Percentiles rank a stretch among this genome's conserved stretches.
Conservation (phyloP, 1,140 invertebrate species). For the Dinoponera quadriceps region DNA sequence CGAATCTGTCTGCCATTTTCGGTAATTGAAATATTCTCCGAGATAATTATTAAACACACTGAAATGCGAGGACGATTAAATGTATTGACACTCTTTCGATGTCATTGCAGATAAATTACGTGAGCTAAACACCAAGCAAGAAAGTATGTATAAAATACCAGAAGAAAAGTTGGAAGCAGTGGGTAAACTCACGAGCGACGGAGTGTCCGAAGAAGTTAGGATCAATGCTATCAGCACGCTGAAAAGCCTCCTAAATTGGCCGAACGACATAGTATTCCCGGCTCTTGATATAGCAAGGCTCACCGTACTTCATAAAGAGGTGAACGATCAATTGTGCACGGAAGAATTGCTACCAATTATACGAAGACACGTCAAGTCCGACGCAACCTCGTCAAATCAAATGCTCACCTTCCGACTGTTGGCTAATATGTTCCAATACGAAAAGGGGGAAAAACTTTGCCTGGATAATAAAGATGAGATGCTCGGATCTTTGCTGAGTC, state of each 20-base stretch:
- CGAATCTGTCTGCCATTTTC: slow-evolving; percentile 87
- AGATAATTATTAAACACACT: slow-evolving; percentile 45
- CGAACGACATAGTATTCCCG: slow-evolving; percentile 93
- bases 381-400: slow-evolving; percentile 89
- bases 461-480: slow-evolving; percentile 87
- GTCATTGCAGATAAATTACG: slow-evolving; percentile 86
- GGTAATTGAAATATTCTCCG: slow-evolving; percentile 83
- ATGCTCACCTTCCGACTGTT: slow-evolving; percentile 91
- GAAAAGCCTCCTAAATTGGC: slow-evolving; percentile 91
- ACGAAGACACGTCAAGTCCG: slow-evolving; percentile 79
- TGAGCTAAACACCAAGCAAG: slow-evolving; percentile 91
- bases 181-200: slow-evolving; percentile 86
- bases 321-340: slow-evolving; percentile 88
- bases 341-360: slow-evolving; percentile 82
- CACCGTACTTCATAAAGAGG: slow-evolving; percentile 88
- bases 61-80: not conserved
- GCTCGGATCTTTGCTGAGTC: slow-evolving; percentile 85
- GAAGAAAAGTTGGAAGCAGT: slow-evolving; percentile 87
- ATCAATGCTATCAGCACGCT: slow-evolving; percentile 87
- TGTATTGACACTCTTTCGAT: not conserved
- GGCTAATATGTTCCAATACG: slow-evolving; percentile 91
- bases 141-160: slow-evolving; percentile 83
- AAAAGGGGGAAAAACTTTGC: slow-evolving; percentile 88
- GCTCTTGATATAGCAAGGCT: slow-evolving; percentile 94
- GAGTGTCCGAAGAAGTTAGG: slow-evolving; percentile 80